Percentiles rank a stretch among this genome's conserved stretches.
Conservation (phyloP, 2,888 invertebrate genomes). For the Brachycybe producta region DNA sequence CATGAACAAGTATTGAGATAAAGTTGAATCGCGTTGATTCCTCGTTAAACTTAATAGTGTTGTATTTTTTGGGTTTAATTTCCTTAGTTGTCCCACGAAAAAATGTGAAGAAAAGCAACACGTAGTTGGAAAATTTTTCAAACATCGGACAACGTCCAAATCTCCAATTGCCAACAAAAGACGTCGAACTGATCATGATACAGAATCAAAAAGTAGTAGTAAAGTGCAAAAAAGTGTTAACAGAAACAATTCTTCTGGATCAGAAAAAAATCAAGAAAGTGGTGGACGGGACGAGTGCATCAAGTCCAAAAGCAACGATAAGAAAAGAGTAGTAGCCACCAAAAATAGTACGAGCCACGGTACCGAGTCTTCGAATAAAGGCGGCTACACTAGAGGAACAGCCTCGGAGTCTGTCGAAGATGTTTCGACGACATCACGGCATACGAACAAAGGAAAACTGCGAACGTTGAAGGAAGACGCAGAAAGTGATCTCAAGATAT, state of each 20-base stretch:
- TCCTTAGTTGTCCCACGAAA: background rate
- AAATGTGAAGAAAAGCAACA: slow-evolving; percentile 7
- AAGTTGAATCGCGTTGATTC: too few species aligned
- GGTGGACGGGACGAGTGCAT: background rate
- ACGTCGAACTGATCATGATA: slow-evolving; percentile 23
- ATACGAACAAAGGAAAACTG: too few species aligned
- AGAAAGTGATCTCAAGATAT: too few species aligned
- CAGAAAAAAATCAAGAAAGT: background rate
- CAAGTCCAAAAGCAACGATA: background rate
- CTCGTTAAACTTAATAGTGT: too few species aligned
- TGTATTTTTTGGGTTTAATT: too few species aligned
- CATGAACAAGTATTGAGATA: too few species aligned
- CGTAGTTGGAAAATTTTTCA: slow-evolving; percentile 10
- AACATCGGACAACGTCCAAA: slow-evolving; percentile 20
- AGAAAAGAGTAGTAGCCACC: background rate
- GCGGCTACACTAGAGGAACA: background rate
- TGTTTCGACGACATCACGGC: too few species aligned
- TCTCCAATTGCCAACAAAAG: slow-evolving; percentile 29
- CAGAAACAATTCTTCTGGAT: background rate
- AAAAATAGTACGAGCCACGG: background rate
- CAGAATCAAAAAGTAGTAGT: background rate
- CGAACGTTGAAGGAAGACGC: too few species aligned
- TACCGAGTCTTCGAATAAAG: background rate
- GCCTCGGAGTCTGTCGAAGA: background rate
- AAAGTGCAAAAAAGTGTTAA: background rate